These are phyloP conservation scores for Diorhabda carinulata DNA, from an alignment of 1,140 invertebrate species.

Conservation along the genomic window DNA sequence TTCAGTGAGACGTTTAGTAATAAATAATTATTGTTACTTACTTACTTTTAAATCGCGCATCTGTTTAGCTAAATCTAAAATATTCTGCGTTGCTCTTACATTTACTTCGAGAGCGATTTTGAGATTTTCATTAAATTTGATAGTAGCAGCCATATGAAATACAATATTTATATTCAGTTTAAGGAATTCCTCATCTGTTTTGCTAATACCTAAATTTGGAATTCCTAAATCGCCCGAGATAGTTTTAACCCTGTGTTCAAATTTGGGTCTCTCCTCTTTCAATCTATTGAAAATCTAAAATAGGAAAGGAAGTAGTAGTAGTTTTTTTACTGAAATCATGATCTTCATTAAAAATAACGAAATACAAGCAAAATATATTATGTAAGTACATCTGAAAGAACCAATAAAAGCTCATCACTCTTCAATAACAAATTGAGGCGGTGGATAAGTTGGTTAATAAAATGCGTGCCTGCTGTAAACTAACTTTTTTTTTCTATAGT, in stretches of 20 bases:
- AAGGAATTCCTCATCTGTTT: slow-evolving; percentile 54
- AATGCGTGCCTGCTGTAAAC: no score
- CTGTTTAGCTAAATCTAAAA: slow-evolving; percentile 57
- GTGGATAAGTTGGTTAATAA: no score
- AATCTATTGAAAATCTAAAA: slow-evolving; percentile 16
- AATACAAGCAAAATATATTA: no score
- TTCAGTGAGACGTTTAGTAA: no score
- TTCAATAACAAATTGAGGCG: no score
- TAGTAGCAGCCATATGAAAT: slow-evolving; percentile 84
- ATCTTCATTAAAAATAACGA: no score
- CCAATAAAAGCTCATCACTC: no score
- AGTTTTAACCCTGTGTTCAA: slow-evolving; percentile 42
- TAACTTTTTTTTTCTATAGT: no score
- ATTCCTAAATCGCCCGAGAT: slow-evolving; percentile 45
- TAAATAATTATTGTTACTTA: not conserved
- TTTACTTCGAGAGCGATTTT: slow-evolving; percentile 58
- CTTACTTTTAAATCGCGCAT: slow-evolving; percentile 58
- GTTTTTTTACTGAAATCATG: no score
- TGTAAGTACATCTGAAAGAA: no score
- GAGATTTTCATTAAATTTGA: slow-evolving; percentile 79
- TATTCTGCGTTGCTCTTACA: slow-evolving; percentile 55
- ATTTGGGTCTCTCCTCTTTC: slow-evolving; percentile 34
- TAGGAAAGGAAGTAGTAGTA: no score
- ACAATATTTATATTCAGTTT: slow-evolving; percentile 62
- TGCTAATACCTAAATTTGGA: slow-evolving; percentile 57